Evolutionary conservation across 2,113 vertebrate genomes (phyloP).

Genomic region (Porphyrio hochstetteri): DNA sequence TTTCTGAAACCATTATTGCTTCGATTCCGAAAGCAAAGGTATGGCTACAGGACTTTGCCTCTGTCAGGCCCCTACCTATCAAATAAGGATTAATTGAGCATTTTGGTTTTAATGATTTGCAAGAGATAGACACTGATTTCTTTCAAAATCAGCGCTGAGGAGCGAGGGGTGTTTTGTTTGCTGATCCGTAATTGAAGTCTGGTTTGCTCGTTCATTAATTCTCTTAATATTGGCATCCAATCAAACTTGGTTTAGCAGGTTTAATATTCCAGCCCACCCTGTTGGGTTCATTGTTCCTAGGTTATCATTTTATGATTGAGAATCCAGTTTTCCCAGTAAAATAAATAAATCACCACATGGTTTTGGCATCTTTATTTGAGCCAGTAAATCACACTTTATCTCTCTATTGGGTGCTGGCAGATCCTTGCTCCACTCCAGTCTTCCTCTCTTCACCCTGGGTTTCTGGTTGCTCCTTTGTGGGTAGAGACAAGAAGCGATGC

Average conservation of each 20-base stretch:
- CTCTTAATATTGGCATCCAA: slow-evolving; percentile 24
- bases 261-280: slow-evolving; percentile 20
- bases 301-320: slow-evolving; percentile 25
- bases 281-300: slow-evolving; percentile 3
- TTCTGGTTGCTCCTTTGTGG: slow-evolving; percentile 11
- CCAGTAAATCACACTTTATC: slow-evolving; percentile 31
- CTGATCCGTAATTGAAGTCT: slow-evolving; percentile 64
- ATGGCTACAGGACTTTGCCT: slow-evolving; percentile 6
- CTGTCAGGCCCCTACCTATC: slow-evolving; percentile 54
- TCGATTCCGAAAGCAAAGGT: slow-evolving; percentile 65
- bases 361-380: slow-evolving; percentile 51
- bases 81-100: slow-evolving; percentile 75
- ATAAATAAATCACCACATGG: slow-evolving; percentile 4
- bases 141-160: slow-evolving; percentile 11
- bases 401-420: background rate
- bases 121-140: slow-evolving; percentile 34
- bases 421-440: background rate
- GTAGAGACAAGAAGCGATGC: background rate
- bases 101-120: slow-evolving; percentile 72
- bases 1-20: slow-evolving; percentile 73
- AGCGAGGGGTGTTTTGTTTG: slow-evolving; percentile 56
- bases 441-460: background rate
- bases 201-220: slow-evolving; percentile 48
- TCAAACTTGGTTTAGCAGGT: slow-evolving; percentile 20
- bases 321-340: slow-evolving; percentile 35